These are phyloP conservation scores for Neolamprologus brichardi DNA, from an alignment of 2,113 vertebrate genomes.

Conservation along the genomic window DNA sequence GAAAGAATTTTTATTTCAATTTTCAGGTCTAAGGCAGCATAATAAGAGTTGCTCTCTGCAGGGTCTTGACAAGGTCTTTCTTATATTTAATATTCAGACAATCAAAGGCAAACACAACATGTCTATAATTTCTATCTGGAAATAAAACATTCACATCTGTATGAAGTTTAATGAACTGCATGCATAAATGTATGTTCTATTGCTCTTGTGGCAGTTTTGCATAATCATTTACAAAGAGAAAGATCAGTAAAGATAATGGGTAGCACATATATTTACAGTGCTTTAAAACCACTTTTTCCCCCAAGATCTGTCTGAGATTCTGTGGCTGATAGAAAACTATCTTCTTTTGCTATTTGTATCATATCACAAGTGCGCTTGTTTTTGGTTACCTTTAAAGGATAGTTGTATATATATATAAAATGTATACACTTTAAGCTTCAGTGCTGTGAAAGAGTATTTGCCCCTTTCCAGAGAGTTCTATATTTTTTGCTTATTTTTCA, in stretches of 20 bases:
- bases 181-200: background rate
- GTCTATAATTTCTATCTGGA: background rate
- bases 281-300: background rate
- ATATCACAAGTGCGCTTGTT: accelerated
- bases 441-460: background rate
- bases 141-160: background rate
- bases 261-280: background rate
- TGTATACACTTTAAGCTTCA: no score
- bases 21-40: background rate
- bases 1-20: background rate
- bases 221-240: background rate
- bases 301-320: background rate
- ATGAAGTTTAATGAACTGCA: background rate
- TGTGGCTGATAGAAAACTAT: background rate
- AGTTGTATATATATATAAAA: background rate
- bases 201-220: background rate
- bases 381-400: background rate
- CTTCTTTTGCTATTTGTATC: background rate
- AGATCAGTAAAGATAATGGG: background rate
- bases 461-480: background rate
- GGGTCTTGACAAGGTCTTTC: background rate
- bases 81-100: background rate
- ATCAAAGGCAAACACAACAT: background rate
- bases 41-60: background rate
- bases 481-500: background rate